Evolutionary conservation across 2,113 vertebrate species (phyloP).

Genomic region (Trematomus loennbergii): DNA sequence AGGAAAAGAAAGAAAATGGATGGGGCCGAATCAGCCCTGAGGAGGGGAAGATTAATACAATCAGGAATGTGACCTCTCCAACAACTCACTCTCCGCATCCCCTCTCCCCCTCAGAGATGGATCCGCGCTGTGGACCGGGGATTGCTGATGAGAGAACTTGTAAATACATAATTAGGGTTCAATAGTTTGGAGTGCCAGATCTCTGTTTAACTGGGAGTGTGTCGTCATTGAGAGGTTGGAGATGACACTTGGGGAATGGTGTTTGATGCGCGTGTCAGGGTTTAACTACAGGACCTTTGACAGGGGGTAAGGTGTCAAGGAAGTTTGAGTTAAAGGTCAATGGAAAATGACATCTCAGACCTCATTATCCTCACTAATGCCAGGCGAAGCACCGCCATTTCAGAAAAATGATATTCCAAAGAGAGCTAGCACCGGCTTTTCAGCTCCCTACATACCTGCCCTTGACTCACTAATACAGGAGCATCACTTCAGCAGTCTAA

Average conservation of each 20-base stretch:
- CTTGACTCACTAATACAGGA: conserved; percentile 68
- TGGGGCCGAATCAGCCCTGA: conserved; percentile 30
- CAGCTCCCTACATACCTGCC: conserved; percentile 70
- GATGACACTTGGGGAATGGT: conserved; percentile 55
- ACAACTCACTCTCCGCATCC: conserved; percentile 46
- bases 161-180: conserved; percentile 74
- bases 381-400: conserved; percentile 63
- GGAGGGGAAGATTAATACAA: conserved; percentile 71
- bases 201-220: conserved; percentile 57
- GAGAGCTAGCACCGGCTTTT: conserved; percentile 54
- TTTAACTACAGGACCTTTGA: conserved; percentile 68
- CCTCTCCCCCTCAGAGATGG: conserved; percentile 15
- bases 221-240: conserved; percentile 37
- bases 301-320: conserved; percentile 51
- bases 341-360: conserved; percentile 68
- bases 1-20: conserved; percentile 58
- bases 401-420: conserved; percentile 69
- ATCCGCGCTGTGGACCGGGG: conserved; percentile 3
- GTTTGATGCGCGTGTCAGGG: conserved; percentile 64
- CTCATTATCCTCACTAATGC: conserved; percentile 78
- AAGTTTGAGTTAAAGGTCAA: conserved; percentile 65
- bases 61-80: conserved; percentile 68
- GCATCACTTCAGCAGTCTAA: conserved; percentile 63
- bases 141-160: conserved; percentile 61
- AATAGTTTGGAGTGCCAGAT: conserved; percentile 61